phyloP scores from a whole-genome alignment of 2,113 vertebrate species.

The Lagenorhynchus albirostris region DNA sequence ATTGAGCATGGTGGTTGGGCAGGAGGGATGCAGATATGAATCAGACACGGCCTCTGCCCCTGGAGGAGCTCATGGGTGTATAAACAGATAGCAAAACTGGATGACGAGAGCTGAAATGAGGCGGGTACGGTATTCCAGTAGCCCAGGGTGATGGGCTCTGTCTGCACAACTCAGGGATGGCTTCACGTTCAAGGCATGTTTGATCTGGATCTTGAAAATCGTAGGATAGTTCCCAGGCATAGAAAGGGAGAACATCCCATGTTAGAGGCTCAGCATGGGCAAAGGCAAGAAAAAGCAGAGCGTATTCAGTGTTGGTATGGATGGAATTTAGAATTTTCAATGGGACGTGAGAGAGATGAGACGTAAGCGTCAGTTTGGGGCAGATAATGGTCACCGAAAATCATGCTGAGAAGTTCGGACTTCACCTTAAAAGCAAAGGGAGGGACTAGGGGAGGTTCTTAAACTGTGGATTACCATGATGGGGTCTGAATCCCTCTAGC shows the following conservation, averaged over 20 bases:
- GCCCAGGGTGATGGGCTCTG: rapidly evolving
- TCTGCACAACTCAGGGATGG: background rate
- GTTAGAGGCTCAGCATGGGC: background rate
- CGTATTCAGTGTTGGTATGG: background rate
- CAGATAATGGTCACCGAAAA: background rate
- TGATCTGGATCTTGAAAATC: background rate
- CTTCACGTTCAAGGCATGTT: background rate
- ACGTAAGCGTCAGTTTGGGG: background rate
- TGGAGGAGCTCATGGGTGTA: background rate
- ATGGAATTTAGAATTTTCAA: background rate
- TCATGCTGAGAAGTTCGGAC: background rate
- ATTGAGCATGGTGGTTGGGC: background rate
- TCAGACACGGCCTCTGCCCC: background rate
- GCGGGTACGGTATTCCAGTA: rapidly evolving
- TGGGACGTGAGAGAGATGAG: background rate
- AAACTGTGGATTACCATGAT: background rate
- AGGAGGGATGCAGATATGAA: background rate
- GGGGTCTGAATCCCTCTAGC: background rate
- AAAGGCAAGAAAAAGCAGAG: background rate
- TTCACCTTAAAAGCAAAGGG: background rate
- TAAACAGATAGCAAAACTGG: constrained; percentile 12
- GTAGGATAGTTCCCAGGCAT: background rate
- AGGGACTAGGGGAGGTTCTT: background rate
- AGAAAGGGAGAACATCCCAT: background rate
- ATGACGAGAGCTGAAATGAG: background rate